Percentiles rank a stretch among this genome's conserved stretches.
phyloP scores from a whole-genome alignment of 2,797 vertebrate species.

The Neosilurus mollespiculum region DNA sequence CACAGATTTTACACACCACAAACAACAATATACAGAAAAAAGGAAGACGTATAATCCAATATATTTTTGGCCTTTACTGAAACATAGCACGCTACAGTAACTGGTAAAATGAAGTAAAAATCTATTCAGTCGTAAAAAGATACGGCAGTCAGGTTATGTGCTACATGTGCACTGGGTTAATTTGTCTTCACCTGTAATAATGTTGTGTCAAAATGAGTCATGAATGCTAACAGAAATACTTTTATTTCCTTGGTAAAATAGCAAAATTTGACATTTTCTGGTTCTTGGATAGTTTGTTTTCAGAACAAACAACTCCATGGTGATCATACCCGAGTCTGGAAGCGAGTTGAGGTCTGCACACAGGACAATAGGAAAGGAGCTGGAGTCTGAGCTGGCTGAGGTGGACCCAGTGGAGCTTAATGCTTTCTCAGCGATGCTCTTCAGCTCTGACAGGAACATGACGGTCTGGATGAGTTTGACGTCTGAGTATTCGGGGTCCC shows the following conservation, averaged over 20 bases:
- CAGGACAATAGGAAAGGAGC: constrained; percentile 92
- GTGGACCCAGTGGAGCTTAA: constrained; percentile 74
- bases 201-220: background rate
- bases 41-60: background rate
- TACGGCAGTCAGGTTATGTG: background rate
- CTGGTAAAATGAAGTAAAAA: background rate
- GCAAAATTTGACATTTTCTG: background rate
- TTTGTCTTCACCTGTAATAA: background rate
- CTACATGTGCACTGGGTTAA: background rate
- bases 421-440: constrained; percentile 92
- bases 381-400: constrained; percentile 80
- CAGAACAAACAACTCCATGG: background rate
- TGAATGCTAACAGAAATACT: no score
- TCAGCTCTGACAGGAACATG: constrained; percentile 98
- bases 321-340: constrained; percentile 90
- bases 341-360: constrained; percentile 98
- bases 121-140: background rate
- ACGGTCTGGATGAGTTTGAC: constrained; percentile 98
- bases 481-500: constrained; percentile 97
- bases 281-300: background rate
- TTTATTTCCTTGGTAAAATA: no score
- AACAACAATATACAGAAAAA: background rate
- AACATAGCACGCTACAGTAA: background rate
- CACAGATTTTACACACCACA: constrained; percentile 7
- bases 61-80: background rate